phyloP scores from a whole-genome alignment of 2,797 vertebrate genomes.

The Craterocephalus amniculus region DNA sequence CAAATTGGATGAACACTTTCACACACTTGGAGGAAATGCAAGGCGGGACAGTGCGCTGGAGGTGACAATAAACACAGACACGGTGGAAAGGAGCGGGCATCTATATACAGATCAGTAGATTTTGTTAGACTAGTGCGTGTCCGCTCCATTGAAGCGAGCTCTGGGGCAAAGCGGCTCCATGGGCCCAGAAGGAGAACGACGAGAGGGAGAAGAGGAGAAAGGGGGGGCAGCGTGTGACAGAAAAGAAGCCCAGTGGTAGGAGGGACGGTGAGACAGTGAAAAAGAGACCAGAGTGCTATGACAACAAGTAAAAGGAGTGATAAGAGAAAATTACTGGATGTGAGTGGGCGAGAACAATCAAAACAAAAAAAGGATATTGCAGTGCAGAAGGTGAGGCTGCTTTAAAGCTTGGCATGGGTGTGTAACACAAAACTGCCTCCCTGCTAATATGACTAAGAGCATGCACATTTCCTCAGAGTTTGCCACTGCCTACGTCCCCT shows the following conservation, averaged over 20 bases:
- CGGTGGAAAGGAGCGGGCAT: constrained; percentile 13
- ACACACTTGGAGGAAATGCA: constrained; percentile 27
- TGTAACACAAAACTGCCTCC: constrained; percentile 18
- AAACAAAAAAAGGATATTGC: constrained; percentile 29
- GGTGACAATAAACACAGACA: constrained; percentile 33
- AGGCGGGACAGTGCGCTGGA: background rate
- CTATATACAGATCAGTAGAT: constrained; percentile 18
- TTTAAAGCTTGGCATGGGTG: constrained; percentile 19
- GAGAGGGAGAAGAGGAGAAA: constrained; percentile 5
- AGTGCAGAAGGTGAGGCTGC: constrained; percentile 12
- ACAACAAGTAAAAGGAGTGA: constrained; percentile 23
- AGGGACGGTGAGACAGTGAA: constrained; percentile 28
- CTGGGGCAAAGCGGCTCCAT: constrained; percentile 48
- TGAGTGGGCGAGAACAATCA: constrained; percentile 8
- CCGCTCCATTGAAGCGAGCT: constrained; percentile 23
- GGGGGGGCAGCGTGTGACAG: constrained; percentile 2
- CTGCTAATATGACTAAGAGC: constrained; percentile 10
- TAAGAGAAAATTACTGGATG: constrained; percentile 32
- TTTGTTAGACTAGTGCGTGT: constrained; percentile 22
- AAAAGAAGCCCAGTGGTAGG: constrained; percentile 24
- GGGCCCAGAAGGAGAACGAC: constrained; percentile 66
- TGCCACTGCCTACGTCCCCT: background rate
- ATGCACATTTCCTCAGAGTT: constrained; percentile 6
- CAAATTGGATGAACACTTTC: constrained; percentile 37
- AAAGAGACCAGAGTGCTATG: constrained; percentile 16